Evolutionary conservation across 2,797 vertebrate genomes (phyloP), one percentile per base, ranked within the genome.

Genomic region (Oreortyx pictus): DNA sequence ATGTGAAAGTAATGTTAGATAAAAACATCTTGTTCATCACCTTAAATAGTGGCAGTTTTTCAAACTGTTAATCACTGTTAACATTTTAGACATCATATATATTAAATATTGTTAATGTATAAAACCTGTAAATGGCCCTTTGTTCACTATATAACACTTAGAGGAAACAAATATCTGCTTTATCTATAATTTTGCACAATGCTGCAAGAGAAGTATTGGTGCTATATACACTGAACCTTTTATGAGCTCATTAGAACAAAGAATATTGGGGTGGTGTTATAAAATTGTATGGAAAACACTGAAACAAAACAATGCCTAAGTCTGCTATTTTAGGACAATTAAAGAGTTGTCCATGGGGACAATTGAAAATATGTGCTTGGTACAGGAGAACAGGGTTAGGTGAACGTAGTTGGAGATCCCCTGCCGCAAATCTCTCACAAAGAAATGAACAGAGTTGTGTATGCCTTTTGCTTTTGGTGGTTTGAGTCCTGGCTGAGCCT

Each of bases 341-440:
- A 2, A 77, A 64, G 68, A 25, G 13, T 81, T 77, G 60, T 31
- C 39, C 9, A 2, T 11, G 11, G 22, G 23, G 19, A 64, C 17
- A 39, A 27, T 7, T 62, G 54, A 56, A 86, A 50, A 5, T 23
- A 14, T n/a, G 12, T 27, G 39, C 57, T 46, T 64, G 49, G 17
- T 50, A 7, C 47, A 39, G 54, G 22, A 64, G n/a, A 44, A 56
- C 35, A 74, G 15, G 56, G 31, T 49, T 29, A 70, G 12, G 10
- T 43, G 15, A 27, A 29, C 0, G 0, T 41, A 27, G 0, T 0
- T n/a, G 33, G 35, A 78, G 6, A 3, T 47, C 13, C 15, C 33
- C n/a, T 64, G 27, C 31, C 59, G 62, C 62, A 50, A 62, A 23
- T 41, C 7, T 67, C 33, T 33, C 35, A 25, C 24, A 27, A 33